phyloP scores from a whole-genome alignment of 2,888 invertebrate species.

The Taphrorychus bicolor region DNA sequence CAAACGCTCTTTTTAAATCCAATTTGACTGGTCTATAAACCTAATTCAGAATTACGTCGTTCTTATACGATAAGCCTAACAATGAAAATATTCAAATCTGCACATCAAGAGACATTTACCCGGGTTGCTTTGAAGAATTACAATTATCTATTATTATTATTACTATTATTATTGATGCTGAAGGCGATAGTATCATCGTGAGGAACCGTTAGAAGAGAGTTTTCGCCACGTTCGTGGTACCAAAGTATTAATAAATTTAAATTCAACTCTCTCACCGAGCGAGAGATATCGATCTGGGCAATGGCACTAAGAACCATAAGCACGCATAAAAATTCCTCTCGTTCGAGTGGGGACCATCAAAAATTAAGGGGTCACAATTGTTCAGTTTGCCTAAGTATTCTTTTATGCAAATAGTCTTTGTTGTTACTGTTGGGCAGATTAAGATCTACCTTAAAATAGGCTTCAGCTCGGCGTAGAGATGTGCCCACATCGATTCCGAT shows the following conservation, averaged over 20 bases:
- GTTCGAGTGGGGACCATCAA: slow-evolving; percentile 23
- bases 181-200: slow-evolving; percentile 10
- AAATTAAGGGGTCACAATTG: slow-evolving; percentile 30
- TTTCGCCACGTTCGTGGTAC: slow-evolving; percentile 3
- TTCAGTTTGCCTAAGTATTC: slow-evolving; percentile 24
- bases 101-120: slow-evolving; percentile 17
- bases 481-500: neutral
- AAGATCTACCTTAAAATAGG: slow-evolving; percentile 2
- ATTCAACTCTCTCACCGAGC: slow-evolving; percentile 42
- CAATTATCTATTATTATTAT: slow-evolving; percentile 29
- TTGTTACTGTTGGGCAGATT: neutral
- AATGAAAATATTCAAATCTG: slow-evolving; percentile 31
- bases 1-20: too few relatives aligned
- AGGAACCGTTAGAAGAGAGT: slow-evolving; percentile 14
- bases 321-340: slow-evolving; percentile 32
- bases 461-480: neutral
- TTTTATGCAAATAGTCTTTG: slow-evolving; percentile 28
- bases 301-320: slow-evolving; percentile 34
- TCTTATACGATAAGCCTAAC: too few relatives aligned
- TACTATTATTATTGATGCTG: slow-evolving; percentile 3
- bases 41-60: too few relatives aligned
- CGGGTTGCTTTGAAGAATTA: slow-evolving; percentile 21
- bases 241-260: slow-evolving; percentile 43
- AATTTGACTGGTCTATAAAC: too few relatives aligned
- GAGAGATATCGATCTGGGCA: slow-evolving; percentile 49